phyloP scores from a whole-genome alignment of 2,888 invertebrate species.

The Gastracanthus pulcherrimus region DNA sequence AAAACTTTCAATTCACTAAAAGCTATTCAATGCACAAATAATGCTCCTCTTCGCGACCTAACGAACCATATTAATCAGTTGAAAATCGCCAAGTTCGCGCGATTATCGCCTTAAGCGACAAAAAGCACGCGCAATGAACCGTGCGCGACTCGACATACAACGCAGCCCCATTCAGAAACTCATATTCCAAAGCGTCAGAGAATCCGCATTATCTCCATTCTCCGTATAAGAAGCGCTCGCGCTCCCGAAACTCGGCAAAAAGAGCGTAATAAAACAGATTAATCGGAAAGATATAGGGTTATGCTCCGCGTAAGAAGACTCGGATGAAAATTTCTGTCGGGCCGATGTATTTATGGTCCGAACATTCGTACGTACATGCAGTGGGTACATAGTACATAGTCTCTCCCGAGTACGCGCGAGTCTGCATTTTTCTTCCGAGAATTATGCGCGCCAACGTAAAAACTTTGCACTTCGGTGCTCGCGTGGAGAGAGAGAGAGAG shows the following conservation, averaged over 20 bases:
- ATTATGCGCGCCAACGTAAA: constrained; percentile 39
- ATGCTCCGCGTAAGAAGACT: not conserved
- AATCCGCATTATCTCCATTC: not conserved
- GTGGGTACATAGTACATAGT: too few species aligned
- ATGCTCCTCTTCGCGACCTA: too few species aligned
- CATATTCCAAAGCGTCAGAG: too few species aligned
- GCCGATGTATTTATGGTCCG: not conserved
- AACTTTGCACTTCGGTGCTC: constrained; percentile 9
- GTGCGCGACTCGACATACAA: not conserved
- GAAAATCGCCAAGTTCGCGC: not conserved
- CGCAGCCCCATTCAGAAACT: not conserved
- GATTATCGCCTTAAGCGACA: not conserved
- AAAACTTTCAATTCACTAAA: not conserved
- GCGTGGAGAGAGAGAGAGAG: not conserved
- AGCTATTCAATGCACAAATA: not conserved
- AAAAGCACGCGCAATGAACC: not conserved
- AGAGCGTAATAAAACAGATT: constrained; percentile 11
- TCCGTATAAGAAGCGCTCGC: not conserved
- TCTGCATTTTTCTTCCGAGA: constrained; percentile 38
- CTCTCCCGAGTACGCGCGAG: not conserved
- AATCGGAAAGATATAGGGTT: constrained; percentile 26
- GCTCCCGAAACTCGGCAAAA: not conserved
- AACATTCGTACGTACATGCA: not conserved
- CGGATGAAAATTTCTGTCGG: constrained; percentile 27
- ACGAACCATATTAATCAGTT: not conserved